These are phyloP conservation scores for Procambarus clarkii DNA, from an alignment of 1,140 invertebrate species.

Conservation along the genomic window DNA sequence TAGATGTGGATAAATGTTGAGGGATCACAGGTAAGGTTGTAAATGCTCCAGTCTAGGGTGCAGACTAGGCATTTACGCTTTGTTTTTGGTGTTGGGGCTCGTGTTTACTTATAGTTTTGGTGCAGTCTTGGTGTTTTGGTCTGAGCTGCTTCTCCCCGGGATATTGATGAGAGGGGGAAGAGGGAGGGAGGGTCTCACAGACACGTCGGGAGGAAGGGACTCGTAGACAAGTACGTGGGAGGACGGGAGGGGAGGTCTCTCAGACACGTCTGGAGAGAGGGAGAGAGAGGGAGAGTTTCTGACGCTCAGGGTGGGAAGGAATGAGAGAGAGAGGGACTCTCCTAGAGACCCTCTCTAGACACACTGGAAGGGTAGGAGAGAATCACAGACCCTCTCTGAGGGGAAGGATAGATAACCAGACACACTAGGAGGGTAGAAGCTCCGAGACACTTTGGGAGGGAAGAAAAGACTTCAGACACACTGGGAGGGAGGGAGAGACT, in stretches of 20 bases:
- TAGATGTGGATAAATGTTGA: constrained; percentile 5
- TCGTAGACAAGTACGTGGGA: no score
- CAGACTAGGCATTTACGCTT: constrained; percentile 37
- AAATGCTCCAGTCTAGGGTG: constrained; percentile 26
- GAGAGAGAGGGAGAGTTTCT: background rate
- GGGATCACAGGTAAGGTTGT: constrained; percentile 14
- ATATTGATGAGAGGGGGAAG: constrained; percentile 5
- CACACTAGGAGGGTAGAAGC: no score
- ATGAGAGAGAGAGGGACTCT: constrained; percentile 28
- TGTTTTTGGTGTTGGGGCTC: constrained; percentile 14
- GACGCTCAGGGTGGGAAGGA: background rate
- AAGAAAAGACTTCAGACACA: no score
- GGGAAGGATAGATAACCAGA: no score
- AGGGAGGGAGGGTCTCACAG: no score
- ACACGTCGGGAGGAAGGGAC: background rate
- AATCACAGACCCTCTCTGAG: no score
- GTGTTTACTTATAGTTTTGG: constrained; percentile 49
- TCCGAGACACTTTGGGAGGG: no score
- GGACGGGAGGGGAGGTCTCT: background rate
- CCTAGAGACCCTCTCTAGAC: no score
- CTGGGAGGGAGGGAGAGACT: no score
- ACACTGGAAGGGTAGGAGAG: no score
- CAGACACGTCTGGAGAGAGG: background rate
- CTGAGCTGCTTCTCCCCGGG: constrained; percentile 19
- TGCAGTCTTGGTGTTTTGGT: constrained; percentile 45